Evolutionary conservation across 2,797 vertebrate genomes (phyloP).

Genomic region (Crax fasciolata): DNA sequence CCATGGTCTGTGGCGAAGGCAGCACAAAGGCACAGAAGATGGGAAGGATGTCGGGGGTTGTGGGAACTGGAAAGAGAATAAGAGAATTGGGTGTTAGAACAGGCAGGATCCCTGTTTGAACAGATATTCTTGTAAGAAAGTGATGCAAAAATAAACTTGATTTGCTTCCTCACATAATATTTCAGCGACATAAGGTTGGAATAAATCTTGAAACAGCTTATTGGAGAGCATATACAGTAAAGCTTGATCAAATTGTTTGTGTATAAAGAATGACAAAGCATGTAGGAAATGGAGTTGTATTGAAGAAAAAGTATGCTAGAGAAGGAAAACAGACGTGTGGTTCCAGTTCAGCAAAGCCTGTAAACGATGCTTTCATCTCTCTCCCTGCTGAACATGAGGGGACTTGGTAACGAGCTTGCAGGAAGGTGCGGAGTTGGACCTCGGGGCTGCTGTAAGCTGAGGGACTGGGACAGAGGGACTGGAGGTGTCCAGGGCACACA

Average conservation of each 20-base stretch:
- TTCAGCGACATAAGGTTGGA: conserved; percentile 36
- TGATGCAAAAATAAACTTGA: conserved; percentile 23
- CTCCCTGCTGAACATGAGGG: not conserved
- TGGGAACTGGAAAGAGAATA: not conserved
- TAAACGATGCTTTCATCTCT: conserved; percentile 11
- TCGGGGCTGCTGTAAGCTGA: not conserved
- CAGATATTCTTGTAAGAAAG: not conserved
- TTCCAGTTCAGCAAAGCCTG: conserved; percentile 49
- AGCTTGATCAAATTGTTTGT: conserved; percentile 21
- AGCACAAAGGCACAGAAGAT: conserved; percentile 39
- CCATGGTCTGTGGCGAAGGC: not conserved
- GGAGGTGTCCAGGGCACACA: not conserved
- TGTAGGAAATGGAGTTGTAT: not conserved
- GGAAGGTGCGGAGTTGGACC: not conserved
- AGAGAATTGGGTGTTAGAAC: not conserved
- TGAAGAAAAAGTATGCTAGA: conserved; percentile 26
- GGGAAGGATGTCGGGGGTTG: conserved; percentile 21
- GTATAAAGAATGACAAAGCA: conserved; percentile 16
- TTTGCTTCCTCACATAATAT: conserved; percentile 27
- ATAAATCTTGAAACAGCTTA: conserved; percentile 29
- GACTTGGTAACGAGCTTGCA: not conserved
- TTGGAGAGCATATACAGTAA: not conserved
- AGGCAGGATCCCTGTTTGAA: not conserved
- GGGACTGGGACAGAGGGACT: not conserved
- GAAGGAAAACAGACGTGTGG: conserved; percentile 36